A percentile compares a stretch with the other conserved stretches of the same genome.
These are phyloP conservation scores for Apeltes quadracus DNA, from an alignment of 2,113 vertebrate species.

Conservation along the genomic window DNA sequence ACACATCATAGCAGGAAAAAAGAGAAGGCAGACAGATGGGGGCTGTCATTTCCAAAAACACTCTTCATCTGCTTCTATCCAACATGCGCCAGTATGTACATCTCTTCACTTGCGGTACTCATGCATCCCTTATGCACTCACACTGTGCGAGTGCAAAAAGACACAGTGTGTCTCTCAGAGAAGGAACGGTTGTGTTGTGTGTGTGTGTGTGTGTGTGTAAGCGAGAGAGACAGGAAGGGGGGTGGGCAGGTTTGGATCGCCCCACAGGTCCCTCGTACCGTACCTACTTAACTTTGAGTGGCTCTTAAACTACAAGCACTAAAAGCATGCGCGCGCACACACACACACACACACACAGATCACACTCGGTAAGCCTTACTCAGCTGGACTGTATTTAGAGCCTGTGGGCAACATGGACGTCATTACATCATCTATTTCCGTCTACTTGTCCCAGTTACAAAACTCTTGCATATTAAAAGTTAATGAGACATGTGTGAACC, in stretches of 20 bases:
- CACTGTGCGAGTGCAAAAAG: too few relatives aligned
- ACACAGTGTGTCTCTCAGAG: too few relatives aligned
- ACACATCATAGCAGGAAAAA: slow-evolving; percentile 50
- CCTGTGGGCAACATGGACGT: slow-evolving; percentile 3
- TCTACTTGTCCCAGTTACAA: slow-evolving; percentile 11
- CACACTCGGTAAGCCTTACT: slow-evolving; percentile 11
- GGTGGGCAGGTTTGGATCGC: slow-evolving; percentile 8
- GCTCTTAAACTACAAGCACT: slow-evolving; percentile 51
- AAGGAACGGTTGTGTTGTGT: background rate
- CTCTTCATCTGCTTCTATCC: slow-evolving; percentile 8
- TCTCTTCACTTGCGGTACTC: slow-evolving; percentile 5
- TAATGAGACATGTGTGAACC: slow-evolving; percentile 9
- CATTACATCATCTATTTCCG: slow-evolving; percentile 24
- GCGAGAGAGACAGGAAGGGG: background rate
- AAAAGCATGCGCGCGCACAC: slow-evolving; percentile 8
- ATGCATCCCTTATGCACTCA: background rate
- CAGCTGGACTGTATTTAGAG: slow-evolving; percentile 22
- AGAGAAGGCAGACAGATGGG: slow-evolving; percentile 40
- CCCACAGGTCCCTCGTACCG: slow-evolving; percentile 23
- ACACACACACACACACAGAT: slow-evolving; percentile 13
- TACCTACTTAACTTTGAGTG: slow-evolving; percentile 51
- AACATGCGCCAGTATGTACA: slow-evolving; percentile 1
- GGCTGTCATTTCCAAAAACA: slow-evolving; percentile 48
- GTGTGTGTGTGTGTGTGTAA: background rate
- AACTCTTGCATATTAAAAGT: slow-evolving; percentile 5